A percentile compares a stretch with the other conserved stretches of the same genome.
phyloP scores from a whole-genome alignment of 2,113 vertebrate genomes.

The Echinops telfairi region DNA sequence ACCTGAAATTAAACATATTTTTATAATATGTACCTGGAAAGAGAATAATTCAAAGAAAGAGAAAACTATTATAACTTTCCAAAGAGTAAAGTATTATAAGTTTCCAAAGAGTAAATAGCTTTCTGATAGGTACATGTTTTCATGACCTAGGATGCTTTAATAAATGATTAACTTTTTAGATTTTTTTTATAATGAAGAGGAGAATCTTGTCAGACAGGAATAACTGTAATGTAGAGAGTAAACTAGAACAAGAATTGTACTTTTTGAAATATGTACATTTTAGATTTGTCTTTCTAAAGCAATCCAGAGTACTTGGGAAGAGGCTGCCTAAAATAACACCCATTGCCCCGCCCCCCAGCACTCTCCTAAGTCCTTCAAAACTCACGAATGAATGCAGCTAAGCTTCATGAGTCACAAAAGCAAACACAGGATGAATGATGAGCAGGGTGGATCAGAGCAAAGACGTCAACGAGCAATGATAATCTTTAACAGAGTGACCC shows the following conservation, averaged over 20 bases:
- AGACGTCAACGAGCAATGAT: accelerated
- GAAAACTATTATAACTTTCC: background rate
- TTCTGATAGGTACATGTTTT: background rate
- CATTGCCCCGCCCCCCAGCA: no score
- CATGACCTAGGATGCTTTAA: background rate
- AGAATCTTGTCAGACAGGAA: slow-evolving; percentile 37
- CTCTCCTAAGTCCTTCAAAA: background rate
- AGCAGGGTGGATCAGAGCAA: background rate
- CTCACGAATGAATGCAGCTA: background rate
- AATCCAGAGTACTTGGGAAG: slow-evolving; percentile 10
- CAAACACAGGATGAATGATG: background rate
- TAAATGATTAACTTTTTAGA: slow-evolving; percentile 69
- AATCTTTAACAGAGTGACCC: background rate
- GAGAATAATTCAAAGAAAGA: background rate
- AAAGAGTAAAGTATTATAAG: slow-evolving; percentile 9
- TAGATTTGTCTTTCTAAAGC: slow-evolving; percentile 2
- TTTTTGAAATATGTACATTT: slow-evolving; percentile 42
- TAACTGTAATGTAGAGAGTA: slow-evolving; percentile 36
- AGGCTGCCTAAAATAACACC: slow-evolving; percentile 29
- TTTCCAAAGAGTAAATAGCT: background rate
- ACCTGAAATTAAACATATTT: background rate
- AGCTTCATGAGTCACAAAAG: background rate
- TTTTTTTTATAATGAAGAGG: slow-evolving; percentile 52
- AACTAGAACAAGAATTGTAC: background rate
- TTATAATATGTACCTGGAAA: background rate